Evolutionary conservation across 2,797 vertebrate species (phyloP), one percentile per base, ranked within the genome.

Genomic region (Eleutherodactylus coqui): DNA sequence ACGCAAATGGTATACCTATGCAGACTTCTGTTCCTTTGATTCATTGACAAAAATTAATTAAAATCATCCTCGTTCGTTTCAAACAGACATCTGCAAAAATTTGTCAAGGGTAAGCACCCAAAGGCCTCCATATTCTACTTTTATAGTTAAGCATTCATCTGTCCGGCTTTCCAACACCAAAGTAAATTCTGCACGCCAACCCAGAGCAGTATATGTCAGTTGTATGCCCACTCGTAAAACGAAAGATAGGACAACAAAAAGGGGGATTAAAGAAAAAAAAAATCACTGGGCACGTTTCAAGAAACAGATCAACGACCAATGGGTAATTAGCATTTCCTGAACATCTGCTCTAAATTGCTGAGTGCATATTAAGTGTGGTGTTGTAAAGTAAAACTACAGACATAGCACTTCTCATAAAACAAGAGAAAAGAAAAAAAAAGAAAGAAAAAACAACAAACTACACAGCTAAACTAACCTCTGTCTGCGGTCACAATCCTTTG

Each of bases 401-500:
- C 93, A 92, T 91, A 88, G 90, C 92, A 94, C 92, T 92, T 93
- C 92, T 94, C 90, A 95, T 92, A 92, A 94, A 91, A 94, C 94
- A 4, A 64, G 1, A n/a, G n/a, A n/a, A 55, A 24, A 24, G 13
- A 53, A 9, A 55, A 7, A 55, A 55, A 41, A 41, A 9, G 10
- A 72, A 43, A 45, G 27, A 43, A n/a, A 6, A n/a, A 72, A 43
- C n/a, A 3, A 72, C 69, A 73, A 93, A 94, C 94, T 95, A 93
- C 94, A 95, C 94, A 95, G 96, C 96, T 98, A 98, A 97, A 99
- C 98, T 99, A 98, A 99, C 98, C 98, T 99, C 98, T 96, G 97
- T 99, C 98, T 98, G 97, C 96, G 97, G 97, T 98, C 98, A 99
- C 96, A 97, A 99, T 96, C 98, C 98, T 99, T 99, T 99, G 98